Conservation (phyloP, 2,888 invertebrate genomes). For the Crocallis elinguaria region DNA sequence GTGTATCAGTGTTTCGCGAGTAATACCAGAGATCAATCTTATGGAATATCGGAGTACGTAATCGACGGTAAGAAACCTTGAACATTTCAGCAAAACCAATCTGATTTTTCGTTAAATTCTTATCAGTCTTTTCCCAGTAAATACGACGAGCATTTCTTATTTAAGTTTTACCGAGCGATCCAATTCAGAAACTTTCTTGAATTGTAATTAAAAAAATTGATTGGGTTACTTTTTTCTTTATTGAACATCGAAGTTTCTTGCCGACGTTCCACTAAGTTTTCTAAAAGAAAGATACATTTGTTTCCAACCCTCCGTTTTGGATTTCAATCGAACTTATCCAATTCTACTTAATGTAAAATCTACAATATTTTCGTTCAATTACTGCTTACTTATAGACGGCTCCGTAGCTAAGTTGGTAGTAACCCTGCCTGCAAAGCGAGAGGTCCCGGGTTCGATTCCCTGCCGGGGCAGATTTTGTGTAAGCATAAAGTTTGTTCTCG, state of each 20-base stretch:
- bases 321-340: neutral
- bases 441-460: too few species aligned
- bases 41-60: slow-evolving; percentile 91
- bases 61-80: slow-evolving; percentile 87
- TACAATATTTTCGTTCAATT: too few species aligned
- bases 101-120: slow-evolving; percentile 18
- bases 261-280: slow-evolving; percentile 34
- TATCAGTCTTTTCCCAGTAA: slow-evolving; percentile 20
- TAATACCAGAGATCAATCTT: slow-evolving; percentile 93
- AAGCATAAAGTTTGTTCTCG: too few species aligned
- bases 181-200: slow-evolving; percentile 29
- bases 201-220: slow-evolving; percentile 51
- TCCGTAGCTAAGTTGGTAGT: too few species aligned
- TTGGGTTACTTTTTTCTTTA: slow-evolving; percentile 51
- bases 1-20: slow-evolving; percentile 96
- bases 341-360: too few species aligned
- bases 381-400: too few species aligned
- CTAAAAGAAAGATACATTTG: slow-evolving; percentile 33
- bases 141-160: slow-evolving; percentile 18
- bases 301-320: neutral
- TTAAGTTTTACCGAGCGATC: slow-evolving; percentile 16
- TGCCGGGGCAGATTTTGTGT: too few species aligned
- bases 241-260: slow-evolving; percentile 46
- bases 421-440: too few species aligned
- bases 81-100: slow-evolving; percentile 16